These are phyloP conservation scores for Sarcophilus harrisii DNA, from an alignment of 2,797 vertebrate genomes.

Conservation along the genomic window DNA sequence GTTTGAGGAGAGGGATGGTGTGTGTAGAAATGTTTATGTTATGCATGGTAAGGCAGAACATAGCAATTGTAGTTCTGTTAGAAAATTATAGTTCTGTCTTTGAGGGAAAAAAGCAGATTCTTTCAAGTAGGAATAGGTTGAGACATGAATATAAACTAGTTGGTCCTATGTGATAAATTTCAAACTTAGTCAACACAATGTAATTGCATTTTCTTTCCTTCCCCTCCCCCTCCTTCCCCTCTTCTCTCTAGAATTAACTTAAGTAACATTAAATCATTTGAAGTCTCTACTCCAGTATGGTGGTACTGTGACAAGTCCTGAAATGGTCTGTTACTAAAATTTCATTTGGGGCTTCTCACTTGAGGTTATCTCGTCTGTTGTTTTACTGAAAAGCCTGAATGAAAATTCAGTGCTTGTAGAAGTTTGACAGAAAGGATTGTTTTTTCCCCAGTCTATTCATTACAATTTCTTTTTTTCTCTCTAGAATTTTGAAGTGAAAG, in stretches of 20 bases:
- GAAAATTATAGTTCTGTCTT: neutral
- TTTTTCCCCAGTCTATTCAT: too few species aligned
- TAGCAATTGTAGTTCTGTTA: neutral
- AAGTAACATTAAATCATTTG: neutral
- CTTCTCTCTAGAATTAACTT: neutral
- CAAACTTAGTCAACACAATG: neutral
- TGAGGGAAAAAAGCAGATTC: neutral
- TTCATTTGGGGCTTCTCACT: neutral
- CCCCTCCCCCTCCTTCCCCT: neutral
- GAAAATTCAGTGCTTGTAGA: neutral
- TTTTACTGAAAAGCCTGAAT: neutral
- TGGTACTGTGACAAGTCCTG: neutral
- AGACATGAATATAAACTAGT: neutral
- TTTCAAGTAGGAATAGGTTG: neutral
- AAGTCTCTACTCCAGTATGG: neutral
- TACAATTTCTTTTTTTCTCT: neutral
- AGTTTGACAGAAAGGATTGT: neutral
- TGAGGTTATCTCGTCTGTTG: neutral
- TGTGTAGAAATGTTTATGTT: neutral
- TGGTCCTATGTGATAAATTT: neutral
- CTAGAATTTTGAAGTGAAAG: conserved; percentile 99
- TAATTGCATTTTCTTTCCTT: neutral
- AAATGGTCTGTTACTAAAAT: neutral
- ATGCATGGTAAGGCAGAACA: neutral
- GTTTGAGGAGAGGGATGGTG: neutral